These are phyloP conservation scores for Anarhynchus alexandrinus DNA, from an alignment of 2,113 vertebrate species.

Conservation along the genomic window DNA sequence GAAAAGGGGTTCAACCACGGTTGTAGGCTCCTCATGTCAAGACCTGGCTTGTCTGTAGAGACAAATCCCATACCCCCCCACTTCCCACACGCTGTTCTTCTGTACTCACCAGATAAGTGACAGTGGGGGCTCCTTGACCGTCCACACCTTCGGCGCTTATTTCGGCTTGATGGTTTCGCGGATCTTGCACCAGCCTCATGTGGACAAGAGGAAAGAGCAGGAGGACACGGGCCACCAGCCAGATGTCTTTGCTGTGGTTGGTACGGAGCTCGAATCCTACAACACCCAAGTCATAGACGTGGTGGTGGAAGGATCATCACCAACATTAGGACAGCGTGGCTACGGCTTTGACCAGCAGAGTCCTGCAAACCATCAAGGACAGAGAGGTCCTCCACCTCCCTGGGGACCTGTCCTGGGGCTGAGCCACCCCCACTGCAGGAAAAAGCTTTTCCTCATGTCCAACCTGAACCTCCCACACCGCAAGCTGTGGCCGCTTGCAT, in stretches of 20 bases:
- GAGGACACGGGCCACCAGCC: constrained; percentile 76
- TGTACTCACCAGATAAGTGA: constrained; percentile 77
- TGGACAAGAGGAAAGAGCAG: constrained; percentile 74
- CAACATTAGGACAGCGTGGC: rapidly evolving
- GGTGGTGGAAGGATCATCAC: neutral
- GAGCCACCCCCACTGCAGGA: neutral
- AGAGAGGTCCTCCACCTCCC: neutral
- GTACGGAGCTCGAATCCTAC: constrained; percentile 48
- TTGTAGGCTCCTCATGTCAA: neutral
- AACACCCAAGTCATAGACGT: rapidly evolving
- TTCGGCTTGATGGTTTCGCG: constrained; percentile 86
- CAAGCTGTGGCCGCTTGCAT: neutral
- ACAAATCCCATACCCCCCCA: neutral
- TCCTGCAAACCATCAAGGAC: neutral
- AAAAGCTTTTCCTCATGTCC: neutral
- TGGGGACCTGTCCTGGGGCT: neutral
- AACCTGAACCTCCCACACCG: neutral
- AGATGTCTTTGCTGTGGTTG: constrained; percentile 87
- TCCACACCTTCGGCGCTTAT: constrained; percentile 92
- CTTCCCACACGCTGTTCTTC: rapidly evolving
- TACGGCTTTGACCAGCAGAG: neutral
- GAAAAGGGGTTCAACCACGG: too few relatives aligned
- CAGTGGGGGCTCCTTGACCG: constrained; percentile 88
- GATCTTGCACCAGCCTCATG: constrained; percentile 76
- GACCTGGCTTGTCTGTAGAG: neutral